Percentiles rank a stretch among this genome's conserved stretches.
Evolutionary conservation across 1,140 invertebrate species (phyloP).

Genomic region (Bombus superbus): DNA sequence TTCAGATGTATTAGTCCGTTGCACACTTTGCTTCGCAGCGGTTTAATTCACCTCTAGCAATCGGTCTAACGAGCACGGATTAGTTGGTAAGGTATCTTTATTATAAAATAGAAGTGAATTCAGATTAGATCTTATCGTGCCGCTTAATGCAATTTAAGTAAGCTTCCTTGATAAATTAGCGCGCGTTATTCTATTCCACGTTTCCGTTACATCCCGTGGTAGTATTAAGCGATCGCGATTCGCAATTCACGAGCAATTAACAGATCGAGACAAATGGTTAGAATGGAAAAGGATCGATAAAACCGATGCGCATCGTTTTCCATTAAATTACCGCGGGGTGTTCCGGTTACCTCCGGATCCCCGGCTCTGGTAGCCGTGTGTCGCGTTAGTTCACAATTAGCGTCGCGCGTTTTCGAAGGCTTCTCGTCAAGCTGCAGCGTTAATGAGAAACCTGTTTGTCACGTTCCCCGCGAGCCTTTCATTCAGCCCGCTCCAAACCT

Average conservation of each 20-base stretch:
- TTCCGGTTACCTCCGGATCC: neutral
- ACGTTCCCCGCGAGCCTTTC: slow-evolving; percentile 19
- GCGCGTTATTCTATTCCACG: neutral
- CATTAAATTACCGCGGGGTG: neutral
- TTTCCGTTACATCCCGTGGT: neutral
- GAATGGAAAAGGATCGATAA: neutral
- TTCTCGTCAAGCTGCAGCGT: slow-evolving; percentile 45
- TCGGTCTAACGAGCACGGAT: neutral
- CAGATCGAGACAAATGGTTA: neutral
- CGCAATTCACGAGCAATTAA: neutral
- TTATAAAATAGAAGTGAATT: neutral
- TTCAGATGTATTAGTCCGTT: neutral
- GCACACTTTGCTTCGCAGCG: neutral
- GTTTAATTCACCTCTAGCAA: neutral
- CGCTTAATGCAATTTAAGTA: neutral
- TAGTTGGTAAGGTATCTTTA: neutral
- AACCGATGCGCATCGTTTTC: slow-evolving; percentile 11
- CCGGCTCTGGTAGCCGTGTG: slow-evolving; percentile 19
- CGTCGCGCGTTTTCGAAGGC: slow-evolving; percentile 41
- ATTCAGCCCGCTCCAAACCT: slow-evolving; percentile 9
- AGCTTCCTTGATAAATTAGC: neutral
- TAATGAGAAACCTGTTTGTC: slow-evolving; percentile 56
- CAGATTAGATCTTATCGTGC: neutral
- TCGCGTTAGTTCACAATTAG: slow-evolving; percentile 44
- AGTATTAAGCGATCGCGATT: neutral